Percentiles rank a stretch among this genome's conserved stretches.
Conservation (phyloP, 2,113 vertebrate genomes). For the Butorides virescens region DNA sequence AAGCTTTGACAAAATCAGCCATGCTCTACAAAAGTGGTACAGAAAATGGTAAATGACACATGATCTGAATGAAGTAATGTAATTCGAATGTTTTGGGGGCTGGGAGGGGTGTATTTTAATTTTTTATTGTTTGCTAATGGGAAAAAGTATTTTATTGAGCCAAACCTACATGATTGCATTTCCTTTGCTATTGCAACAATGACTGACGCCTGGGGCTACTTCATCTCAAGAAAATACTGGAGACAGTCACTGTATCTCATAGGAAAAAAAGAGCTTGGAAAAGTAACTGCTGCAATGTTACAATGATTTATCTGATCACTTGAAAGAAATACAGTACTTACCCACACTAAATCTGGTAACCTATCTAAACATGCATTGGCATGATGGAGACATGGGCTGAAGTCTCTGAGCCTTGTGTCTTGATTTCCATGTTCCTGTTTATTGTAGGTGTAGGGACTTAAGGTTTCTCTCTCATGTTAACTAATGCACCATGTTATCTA, state of each 20-base stretch:
- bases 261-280: neutral
- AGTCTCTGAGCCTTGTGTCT: neutral
- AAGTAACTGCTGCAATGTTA: neutral
- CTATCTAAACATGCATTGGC: neutral
- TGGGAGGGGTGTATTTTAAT: neutral
- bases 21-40: neutral
- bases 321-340: neutral
- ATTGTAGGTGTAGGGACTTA: neutral
- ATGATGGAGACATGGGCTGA: neutral
- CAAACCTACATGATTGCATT: neutral
- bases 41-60: neutral
- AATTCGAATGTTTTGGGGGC: neutral
- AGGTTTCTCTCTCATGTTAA: neutral
- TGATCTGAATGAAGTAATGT: neutral
- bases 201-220: neutral
- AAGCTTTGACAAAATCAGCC: neutral
- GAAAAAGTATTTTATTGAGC: neutral
- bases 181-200: neutral
- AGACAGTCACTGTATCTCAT: neutral
- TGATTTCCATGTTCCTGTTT: neutral
- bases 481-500: neutral
- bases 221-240: neutral
- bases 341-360: neutral
- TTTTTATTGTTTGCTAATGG: neutral
- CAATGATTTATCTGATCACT: neutral